A percentile compares a stretch with the other conserved stretches of the same genome.
phyloP scores from a whole-genome alignment of 2,888 invertebrate genomes.

The Heliconius cydno region DNA sequence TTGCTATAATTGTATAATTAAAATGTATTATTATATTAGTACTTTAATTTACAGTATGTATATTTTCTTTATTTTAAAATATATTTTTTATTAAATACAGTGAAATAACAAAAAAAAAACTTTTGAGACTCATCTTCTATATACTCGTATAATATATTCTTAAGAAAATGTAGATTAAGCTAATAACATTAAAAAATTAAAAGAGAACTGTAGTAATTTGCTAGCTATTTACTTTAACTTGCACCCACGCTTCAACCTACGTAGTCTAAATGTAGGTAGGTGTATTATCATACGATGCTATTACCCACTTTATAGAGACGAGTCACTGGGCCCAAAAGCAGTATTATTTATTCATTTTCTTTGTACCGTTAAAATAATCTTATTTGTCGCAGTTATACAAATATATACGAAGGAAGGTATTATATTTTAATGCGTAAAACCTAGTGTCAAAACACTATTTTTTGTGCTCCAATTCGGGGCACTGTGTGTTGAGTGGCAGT shows the following conservation, averaged over 20 bases:
- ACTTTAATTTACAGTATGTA: too few species aligned
- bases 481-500: background rate
- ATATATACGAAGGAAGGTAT: background rate
- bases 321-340: background rate
- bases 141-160: background rate
- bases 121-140: background rate
- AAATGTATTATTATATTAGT: background rate
- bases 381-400: background rate
- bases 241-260: conserved; percentile 15
- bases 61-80: too few species aligned
- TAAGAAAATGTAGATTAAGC: background rate
- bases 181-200: background rate
- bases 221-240: conserved; percentile 9
- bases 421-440: background rate
- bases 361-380: background rate
- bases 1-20: background rate
- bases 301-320: conserved; percentile 16
- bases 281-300: background rate
- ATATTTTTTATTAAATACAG: background rate
- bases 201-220: conserved; percentile 1
- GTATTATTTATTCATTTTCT: background rate
- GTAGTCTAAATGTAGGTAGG: conserved; percentile 3
- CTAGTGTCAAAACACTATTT: background rate
- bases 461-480: too few species aligned
- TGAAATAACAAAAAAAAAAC: background rate